Conservation (phyloP, 2,113 vertebrate species). For the Lethenteron camtschaticum region DNA sequence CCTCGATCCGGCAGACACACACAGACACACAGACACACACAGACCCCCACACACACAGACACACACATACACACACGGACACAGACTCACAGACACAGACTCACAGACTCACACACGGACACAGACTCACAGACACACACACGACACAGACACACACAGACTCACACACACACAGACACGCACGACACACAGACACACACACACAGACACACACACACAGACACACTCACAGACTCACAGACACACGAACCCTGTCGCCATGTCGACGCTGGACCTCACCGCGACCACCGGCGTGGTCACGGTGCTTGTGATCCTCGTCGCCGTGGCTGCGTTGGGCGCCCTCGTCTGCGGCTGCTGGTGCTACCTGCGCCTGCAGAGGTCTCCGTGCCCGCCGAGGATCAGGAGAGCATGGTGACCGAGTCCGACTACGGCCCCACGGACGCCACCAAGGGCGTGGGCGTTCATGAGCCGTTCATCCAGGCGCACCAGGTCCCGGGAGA, state of each 20-base stretch:
- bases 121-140: too few relatives aligned
- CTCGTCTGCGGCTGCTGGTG: conserved; percentile 66
- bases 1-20: too few relatives aligned
- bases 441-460: not conserved
- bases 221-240: too few relatives aligned
- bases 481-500: conserved; percentile 41
- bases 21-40: too few relatives aligned
- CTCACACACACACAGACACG: too few relatives aligned
- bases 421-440: conserved; percentile 17
- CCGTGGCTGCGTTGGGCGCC: conserved; percentile 46
- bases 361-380: conserved; percentile 45
- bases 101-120: too few relatives aligned
- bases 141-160: too few relatives aligned
- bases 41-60: too few relatives aligned
- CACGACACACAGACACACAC: too few relatives aligned
- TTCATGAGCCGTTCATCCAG: conserved; percentile 54
- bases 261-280: conserved; percentile 56
- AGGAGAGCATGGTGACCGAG: conserved; percentile 59
- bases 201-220: too few relatives aligned
- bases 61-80: too few relatives aligned
- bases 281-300: conserved; percentile 54
- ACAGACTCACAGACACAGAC: too few relatives aligned
- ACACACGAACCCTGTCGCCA: conserved; percentile 13
- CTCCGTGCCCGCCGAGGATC: conserved; percentile 47
- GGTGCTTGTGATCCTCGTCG: conserved; percentile 48